Evolutionary conservation across 2,888 invertebrate species (phyloP).

Genomic region (Ophraella communa): DNA sequence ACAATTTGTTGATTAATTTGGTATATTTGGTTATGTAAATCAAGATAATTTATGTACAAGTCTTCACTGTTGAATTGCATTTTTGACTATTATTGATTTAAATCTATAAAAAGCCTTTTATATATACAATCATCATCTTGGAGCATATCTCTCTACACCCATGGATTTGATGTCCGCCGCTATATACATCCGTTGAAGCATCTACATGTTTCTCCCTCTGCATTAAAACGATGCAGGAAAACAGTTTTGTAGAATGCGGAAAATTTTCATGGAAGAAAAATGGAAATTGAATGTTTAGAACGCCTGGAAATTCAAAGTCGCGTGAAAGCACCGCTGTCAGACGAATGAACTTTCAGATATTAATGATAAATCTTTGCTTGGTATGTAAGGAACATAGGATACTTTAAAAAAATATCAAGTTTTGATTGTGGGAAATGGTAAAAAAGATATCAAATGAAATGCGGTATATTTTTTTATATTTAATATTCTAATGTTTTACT

Average conservation of each 20-base stretch:
- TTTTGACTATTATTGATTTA: too few species aligned
- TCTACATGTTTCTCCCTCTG: not conserved
- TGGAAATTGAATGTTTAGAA: constrained; percentile 16
- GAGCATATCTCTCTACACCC: not conserved
- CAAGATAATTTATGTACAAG: too few species aligned
- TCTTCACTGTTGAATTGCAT: too few species aligned
- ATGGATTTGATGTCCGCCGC: not conserved
- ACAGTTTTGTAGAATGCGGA: constrained; percentile 6
- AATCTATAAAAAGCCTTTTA: not conserved
- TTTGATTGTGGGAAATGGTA: not conserved
- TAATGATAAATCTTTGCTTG: constrained; percentile 14
- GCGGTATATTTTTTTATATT: too few species aligned
- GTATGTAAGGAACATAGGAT: not conserved
- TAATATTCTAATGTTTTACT: too few species aligned
- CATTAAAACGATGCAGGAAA: not conserved
- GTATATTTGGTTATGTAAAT: too few species aligned
- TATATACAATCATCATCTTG: not conserved
- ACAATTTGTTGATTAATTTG: too few species aligned
- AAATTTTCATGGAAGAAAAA: constrained; percentile 13
- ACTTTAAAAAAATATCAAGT: not conserved
- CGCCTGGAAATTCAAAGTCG: constrained; percentile 7
- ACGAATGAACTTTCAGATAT: constrained; percentile 4
- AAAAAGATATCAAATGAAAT: not conserved
- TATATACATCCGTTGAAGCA: not conserved
- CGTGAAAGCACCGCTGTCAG: constrained; percentile 13